Conservation (phyloP, 2,797 vertebrate genomes). For the Florisuga fusca region DNA sequence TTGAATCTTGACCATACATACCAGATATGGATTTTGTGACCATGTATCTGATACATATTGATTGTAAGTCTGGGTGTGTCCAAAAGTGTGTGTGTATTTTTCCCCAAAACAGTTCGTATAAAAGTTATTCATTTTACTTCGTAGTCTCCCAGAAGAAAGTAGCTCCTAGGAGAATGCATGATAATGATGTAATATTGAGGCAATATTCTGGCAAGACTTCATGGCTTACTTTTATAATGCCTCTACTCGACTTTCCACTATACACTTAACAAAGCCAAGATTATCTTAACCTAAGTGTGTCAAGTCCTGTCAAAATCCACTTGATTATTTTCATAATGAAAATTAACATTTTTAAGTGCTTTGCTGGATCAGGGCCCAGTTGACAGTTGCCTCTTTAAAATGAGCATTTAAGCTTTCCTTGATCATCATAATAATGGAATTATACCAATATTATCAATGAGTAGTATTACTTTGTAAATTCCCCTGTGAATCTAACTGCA, state of each 20-base stretch:
- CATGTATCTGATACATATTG: neutral
- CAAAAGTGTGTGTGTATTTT: neutral
- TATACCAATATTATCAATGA: constrained; percentile 50
- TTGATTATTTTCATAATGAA: constrained; percentile 30
- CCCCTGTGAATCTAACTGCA: neutral
- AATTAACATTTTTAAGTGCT: constrained; percentile 50
- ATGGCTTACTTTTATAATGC: neutral
- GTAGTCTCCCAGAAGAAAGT: neutral
- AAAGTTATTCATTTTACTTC: neutral
- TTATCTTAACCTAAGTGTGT: neutral
- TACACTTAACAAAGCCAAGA: constrained; percentile 8
- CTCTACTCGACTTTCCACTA: constrained; percentile 14
- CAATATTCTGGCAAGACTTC: constrained; percentile 30
- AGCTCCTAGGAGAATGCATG: neutral
- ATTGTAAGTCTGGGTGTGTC: neutral
- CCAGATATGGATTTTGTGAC: neutral
- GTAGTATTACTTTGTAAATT: constrained; percentile 10
- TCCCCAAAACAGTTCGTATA: neutral
- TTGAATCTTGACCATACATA: neutral
- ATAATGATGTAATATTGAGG: neutral
- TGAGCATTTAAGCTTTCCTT: constrained; percentile 26
- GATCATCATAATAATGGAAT: constrained; percentile 27
- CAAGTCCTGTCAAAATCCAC: constrained; percentile 27
- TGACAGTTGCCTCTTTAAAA: constrained; percentile 33
- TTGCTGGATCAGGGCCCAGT: constrained; percentile 7